A percentile compares a stretch with the other conserved stretches of the same genome.
phyloP scores from a whole-genome alignment of 2,113 vertebrate species.

The Protobothrops mucrosquamatus region DNA sequence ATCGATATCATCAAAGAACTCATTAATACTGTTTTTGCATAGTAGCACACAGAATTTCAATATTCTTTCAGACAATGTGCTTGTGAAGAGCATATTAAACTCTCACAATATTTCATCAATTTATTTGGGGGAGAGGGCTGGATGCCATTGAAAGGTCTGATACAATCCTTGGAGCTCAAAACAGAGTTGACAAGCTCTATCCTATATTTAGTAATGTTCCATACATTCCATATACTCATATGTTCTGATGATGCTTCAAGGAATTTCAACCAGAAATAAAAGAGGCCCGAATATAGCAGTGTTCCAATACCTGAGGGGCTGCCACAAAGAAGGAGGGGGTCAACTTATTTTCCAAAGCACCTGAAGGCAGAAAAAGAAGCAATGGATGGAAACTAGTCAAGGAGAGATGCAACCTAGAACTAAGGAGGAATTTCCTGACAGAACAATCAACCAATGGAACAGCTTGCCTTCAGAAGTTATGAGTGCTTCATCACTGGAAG shows the following conservation, averaged over 20 bases:
- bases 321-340: too few relatives aligned
- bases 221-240: neutral
- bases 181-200: neutral
- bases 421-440: too few relatives aligned
- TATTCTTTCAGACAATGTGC: neutral
- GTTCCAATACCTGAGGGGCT: too few relatives aligned
- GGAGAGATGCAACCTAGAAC: too few relatives aligned
- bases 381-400: too few relatives aligned
- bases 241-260: neutral
- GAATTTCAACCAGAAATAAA: neutral
- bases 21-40: neutral
- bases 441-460: too few relatives aligned
- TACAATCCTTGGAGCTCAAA: neutral
- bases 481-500: too few relatives aligned
- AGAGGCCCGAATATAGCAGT: neutral
- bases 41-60: neutral
- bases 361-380: too few relatives aligned
- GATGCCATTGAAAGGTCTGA: neutral
- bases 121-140: neutral
- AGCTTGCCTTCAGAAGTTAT: too few relatives aligned
- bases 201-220: neutral
- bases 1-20: neutral
- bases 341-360: too few relatives aligned
- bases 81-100: neutral
- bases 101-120: neutral